These are phyloP conservation scores for Psilanteris sp. DNA, from an alignment of 1,140 invertebrate species.

Conservation along the genomic window DNA sequence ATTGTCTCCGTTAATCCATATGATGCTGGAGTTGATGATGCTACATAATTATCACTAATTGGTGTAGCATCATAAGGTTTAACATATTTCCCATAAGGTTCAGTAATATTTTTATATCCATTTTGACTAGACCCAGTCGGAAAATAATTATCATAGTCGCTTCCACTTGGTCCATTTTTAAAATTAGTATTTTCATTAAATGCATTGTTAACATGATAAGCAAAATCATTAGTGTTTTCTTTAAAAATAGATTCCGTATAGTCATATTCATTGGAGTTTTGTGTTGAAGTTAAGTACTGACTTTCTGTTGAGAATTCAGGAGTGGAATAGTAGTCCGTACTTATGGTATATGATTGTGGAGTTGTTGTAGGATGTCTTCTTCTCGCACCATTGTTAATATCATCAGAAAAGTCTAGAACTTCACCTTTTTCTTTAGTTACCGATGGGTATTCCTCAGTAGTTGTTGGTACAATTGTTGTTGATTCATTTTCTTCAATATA, in stretches of 20 bases:
- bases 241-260: conserved; percentile 67
- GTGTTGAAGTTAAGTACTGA: conserved; percentile 50
- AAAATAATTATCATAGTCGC: conserved; percentile 77
- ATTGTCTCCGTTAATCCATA: conserved; percentile 55
- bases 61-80: conserved; percentile 71
- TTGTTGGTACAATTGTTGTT: conserved; percentile 66
- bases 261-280: conserved; percentile 69
- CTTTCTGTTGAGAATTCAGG: conserved; percentile 22
- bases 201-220: conserved; percentile 67
- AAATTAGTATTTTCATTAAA: conserved; percentile 66
- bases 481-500: conserved; percentile 67
- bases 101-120: conserved; percentile 80
- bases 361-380: conserved; percentile 74
- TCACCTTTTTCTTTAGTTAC: conserved; percentile 85
- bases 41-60: conserved; percentile 76
- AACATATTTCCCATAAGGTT: conserved; percentile 76
- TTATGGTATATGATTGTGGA: conserved; percentile 37
- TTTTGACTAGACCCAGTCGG: conserved; percentile 75
- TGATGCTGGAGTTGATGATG: conserved; percentile 70
- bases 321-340: conserved; percentile 74
- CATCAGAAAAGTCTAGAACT: conserved; percentile 88
- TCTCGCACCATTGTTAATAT: conserved; percentile 72
- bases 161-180: conserved; percentile 55
- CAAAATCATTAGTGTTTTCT: conserved; percentile 69
- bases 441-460: conserved; percentile 77